phyloP scores from a whole-genome alignment of 2,113 vertebrate genomes.

The Indri indri region DNA sequence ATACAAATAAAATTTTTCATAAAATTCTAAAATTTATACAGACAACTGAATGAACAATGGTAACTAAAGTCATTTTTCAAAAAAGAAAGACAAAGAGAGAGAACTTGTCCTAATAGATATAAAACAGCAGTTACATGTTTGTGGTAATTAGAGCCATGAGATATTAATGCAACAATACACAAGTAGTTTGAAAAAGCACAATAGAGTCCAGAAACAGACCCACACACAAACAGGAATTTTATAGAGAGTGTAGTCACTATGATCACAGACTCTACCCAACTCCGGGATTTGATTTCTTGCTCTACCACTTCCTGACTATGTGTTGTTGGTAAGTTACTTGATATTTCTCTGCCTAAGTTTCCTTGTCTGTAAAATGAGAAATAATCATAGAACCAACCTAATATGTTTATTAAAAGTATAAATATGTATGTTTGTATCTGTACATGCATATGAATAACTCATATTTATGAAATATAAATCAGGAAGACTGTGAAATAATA shows the following conservation, averaged over 20 bases:
- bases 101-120: background rate
- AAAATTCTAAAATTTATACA: background rate
- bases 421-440: background rate
- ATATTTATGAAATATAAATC: background rate
- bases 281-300: background rate
- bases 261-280: background rate
- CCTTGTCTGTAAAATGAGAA: background rate
- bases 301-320: background rate
- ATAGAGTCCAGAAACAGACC: background rate
- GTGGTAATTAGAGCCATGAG: background rate
- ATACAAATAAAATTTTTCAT: background rate
- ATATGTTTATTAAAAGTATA: background rate
- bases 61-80: background rate
- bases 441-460: background rate
- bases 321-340: background rate
- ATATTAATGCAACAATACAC: background rate
- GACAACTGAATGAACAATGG: background rate
- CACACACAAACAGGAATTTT: background rate
- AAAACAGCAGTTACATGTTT: background rate
- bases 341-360: background rate
- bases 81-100: background rate
- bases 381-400: background rate
- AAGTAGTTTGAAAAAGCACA: background rate
- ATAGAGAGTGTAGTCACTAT: background rate
- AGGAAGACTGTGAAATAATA: background rate